Conservation (phyloP, 2,888 invertebrate species). For the Trichopoda pennipes region DNA sequence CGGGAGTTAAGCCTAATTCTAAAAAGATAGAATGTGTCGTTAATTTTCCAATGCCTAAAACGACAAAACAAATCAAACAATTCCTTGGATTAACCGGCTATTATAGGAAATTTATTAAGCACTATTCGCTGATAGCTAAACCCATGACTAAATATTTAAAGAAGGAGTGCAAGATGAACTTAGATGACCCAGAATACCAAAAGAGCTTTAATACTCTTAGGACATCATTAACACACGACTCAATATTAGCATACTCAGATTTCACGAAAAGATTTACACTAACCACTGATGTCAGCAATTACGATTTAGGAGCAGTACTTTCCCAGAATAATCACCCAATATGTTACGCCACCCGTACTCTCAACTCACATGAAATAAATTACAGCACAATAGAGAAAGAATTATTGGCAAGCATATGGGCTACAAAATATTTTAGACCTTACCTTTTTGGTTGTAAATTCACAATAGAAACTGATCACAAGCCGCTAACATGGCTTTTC, state of each 20-base stretch:
- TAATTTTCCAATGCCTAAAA: background rate
- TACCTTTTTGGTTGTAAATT: slow-evolving; percentile 44
- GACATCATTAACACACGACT: background rate
- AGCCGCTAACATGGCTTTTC: slow-evolving; percentile 19
- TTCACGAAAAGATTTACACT: slow-evolving; percentile 25
- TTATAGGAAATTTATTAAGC: too few species aligned
- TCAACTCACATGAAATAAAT: slow-evolving; percentile 46
- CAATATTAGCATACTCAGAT: slow-evolving; percentile 4
- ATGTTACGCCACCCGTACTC: slow-evolving; percentile 58
- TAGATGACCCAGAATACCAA: background rate
- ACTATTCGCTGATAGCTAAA: too few species aligned
- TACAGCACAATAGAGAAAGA: slow-evolving; percentile 62
- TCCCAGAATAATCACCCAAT: slow-evolving; percentile 54
- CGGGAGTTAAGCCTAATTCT: background rate
- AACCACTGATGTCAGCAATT: slow-evolving; percentile 60
- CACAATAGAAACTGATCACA: slow-evolving; percentile 20
- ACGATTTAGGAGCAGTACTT: slow-evolving; percentile 62
- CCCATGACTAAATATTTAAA: slow-evolving; percentile 14
- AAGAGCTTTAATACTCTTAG: slow-evolving; percentile 1
- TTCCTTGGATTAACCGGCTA: too few species aligned
- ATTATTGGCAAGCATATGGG: slow-evolving; percentile 56
- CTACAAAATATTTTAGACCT: slow-evolving; percentile 59
- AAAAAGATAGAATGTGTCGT: background rate
- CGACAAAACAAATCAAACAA: too few species aligned
- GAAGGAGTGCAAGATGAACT: background rate